Evolutionary conservation across 2,113 vertebrate genomes (phyloP).

Genomic region (Neomonachus schauinslandi): DNA sequence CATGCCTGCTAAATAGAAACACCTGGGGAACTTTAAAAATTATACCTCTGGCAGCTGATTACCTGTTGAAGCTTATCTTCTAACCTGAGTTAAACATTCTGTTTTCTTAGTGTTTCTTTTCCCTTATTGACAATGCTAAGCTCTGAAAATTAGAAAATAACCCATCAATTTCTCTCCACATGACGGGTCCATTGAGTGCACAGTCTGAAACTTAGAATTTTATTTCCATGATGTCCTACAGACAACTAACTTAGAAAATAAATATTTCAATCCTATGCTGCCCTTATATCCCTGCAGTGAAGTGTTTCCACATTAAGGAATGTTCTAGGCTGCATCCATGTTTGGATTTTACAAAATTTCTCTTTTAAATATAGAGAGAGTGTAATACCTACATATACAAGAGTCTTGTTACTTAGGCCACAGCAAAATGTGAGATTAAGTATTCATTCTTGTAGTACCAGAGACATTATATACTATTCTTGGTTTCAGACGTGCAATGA

Average conservation of each 20-base stretch:
- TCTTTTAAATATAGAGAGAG: background rate
- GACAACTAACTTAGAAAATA: conserved; percentile 34
- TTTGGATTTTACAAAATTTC: conserved; percentile 36
- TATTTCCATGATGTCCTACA: conserved; percentile 24
- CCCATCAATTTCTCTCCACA: conserved; percentile 23
- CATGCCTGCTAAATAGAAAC: background rate
- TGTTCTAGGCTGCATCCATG: background rate
- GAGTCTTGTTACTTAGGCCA: background rate
- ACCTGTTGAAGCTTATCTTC: conserved; percentile 4
- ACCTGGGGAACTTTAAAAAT: background rate
- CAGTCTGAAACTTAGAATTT: background rate
- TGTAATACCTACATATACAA: background rate
- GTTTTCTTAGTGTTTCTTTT: conserved; percentile 38
- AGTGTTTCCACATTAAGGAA: background rate
- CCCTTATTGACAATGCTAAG: conserved; percentile 7
- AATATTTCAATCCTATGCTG: conserved; percentile 18
- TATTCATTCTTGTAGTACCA: background rate
- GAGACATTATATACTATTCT: background rate
- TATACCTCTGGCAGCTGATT: background rate
- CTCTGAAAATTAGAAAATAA: conserved; percentile 39
- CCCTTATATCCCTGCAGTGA: background rate
- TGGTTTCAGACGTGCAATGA: conserved; percentile 31
- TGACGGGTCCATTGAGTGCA: background rate
- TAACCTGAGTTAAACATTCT: conserved; percentile 40
- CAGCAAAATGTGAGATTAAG: background rate